Evolutionary conservation across 2,113 vertebrate genomes (phyloP).

Genomic region (Nesospiza acunhae): DNA sequence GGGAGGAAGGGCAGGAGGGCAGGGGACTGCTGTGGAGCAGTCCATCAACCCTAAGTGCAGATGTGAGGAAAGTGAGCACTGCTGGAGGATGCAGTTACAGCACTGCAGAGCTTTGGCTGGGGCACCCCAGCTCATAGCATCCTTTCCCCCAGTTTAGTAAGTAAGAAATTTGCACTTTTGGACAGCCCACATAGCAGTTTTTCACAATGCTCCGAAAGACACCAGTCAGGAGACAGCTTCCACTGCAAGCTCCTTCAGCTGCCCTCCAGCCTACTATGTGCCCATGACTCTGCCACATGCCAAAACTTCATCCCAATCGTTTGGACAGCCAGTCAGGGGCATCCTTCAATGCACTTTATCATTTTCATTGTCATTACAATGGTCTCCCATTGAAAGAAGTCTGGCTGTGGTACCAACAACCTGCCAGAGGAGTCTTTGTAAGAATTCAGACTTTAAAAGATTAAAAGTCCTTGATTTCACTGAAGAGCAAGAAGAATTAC

Average conservation of each 20-base stretch:
- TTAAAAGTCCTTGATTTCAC: background rate
- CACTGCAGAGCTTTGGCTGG: background rate
- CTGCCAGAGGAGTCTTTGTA: background rate
- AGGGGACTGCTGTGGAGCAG: background rate
- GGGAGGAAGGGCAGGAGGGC: background rate
- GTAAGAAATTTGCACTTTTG: background rate
- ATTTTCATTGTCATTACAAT: background rate
- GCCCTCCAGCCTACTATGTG: background rate
- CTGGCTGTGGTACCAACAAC: background rate
- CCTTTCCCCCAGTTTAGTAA: background rate
- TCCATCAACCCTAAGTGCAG: background rate
- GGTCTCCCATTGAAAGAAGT: background rate
- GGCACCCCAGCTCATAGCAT: background rate
- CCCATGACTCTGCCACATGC: fast-evolving
- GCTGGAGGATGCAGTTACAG: background rate
- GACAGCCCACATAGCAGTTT: background rate
- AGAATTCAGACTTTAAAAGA: background rate
- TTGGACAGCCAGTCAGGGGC: background rate
- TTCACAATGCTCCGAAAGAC: background rate
- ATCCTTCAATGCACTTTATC: background rate
- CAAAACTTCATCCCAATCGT: background rate
- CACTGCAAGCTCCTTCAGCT: background rate
- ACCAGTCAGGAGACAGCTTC: background rate
- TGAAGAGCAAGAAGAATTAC: background rate
- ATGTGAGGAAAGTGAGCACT: background rate